Conservation (phyloP, 2,113 vertebrate genomes). For the Butastur rufipennis region DNA sequence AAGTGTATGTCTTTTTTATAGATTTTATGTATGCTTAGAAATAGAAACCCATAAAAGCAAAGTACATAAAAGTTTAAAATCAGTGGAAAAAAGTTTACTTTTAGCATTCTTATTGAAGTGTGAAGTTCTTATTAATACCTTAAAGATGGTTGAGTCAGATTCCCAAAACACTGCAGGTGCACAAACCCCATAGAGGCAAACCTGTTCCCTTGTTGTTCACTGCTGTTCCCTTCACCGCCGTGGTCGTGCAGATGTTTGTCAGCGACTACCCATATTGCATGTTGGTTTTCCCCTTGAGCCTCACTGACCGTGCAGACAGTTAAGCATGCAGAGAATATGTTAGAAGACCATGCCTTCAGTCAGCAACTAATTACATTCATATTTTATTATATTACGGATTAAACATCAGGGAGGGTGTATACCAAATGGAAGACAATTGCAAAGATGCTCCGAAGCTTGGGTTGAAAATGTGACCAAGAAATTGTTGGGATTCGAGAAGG, state of each 20-base stretch:
- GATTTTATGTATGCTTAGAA: not conserved
- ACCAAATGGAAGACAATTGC: not conserved
- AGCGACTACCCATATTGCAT: not conserved
- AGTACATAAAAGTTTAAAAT: not conserved
- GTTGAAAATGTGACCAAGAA: not conserved
- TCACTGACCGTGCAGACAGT: not conserved
- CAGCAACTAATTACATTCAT: not conserved
- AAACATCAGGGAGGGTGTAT: not conserved
- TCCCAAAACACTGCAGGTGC: not conserved
- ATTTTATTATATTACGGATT: not conserved
- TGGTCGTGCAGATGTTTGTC: not conserved
- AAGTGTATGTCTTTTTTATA: not conserved
- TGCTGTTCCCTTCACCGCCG: not conserved
- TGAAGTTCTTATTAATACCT: not conserved
- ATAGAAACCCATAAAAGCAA: not conserved
- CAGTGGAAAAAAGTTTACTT: not conserved
- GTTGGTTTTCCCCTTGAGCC: not conserved
- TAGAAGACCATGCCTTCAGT: not conserved
- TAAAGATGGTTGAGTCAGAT: not conserved
- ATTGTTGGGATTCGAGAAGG: not conserved
- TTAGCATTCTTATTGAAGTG: not conserved
- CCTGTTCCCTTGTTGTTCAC: not conserved
- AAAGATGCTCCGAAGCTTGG: not conserved
- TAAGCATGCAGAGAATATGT: not conserved
- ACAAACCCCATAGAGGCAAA: not conserved